These are phyloP conservation scores for Stylophora pistillata DNA, from an alignment of 64 coral and sea anemone genomes.

Conservation along the genomic window DNA sequence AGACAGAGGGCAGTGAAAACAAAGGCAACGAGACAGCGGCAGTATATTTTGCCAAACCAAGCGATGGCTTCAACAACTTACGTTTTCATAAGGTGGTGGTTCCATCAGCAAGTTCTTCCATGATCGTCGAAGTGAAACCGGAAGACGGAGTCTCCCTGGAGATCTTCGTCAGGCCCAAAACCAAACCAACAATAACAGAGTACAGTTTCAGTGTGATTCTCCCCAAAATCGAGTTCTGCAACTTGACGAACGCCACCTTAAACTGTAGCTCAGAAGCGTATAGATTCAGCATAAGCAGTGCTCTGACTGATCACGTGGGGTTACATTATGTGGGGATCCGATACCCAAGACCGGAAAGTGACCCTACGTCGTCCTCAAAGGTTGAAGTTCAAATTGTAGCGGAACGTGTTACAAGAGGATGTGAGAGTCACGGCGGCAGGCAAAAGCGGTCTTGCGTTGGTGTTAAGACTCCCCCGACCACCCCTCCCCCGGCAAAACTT, in stretches of 20 bases:
- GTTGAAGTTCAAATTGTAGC: neutral
- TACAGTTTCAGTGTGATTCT: conserved; percentile 54
- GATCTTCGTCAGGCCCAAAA: conserved; percentile 46
- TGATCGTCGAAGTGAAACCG: conserved; percentile 60
- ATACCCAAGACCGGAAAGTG: conserved; percentile 13
- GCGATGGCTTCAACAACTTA: conserved; percentile 54
- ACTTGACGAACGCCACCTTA: neutral
- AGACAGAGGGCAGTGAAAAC: conserved; percentile 31
- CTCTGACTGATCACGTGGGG: conserved; percentile 64
- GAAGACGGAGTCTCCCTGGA: conserved; percentile 52
- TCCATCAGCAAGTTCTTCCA: conserved; percentile 56
- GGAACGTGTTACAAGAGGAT: conserved; percentile 52
- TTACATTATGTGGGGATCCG: conserved; percentile 79
- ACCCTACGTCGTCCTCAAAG: neutral
- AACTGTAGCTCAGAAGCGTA: conserved; percentile 78
- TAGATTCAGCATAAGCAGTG: conserved; percentile 53
- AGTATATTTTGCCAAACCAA: conserved; percentile 74
- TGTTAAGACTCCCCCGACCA: conserved; percentile 86
- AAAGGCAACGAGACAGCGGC: conserved; percentile 38
- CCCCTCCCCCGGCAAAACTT: conserved; percentile 64
- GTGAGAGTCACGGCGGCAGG: conserved; percentile 59
- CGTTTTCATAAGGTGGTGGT: conserved; percentile 70
- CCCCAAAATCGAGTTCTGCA: conserved; percentile 67
- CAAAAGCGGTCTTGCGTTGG: conserved; percentile 79
- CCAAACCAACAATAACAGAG: conserved; percentile 58